Percentiles rank a stretch among this genome's conserved stretches.
These are phyloP conservation scores for Malurus melanocephalus DNA, from an alignment of 2,113 vertebrate species.

Conservation along the genomic window DNA sequence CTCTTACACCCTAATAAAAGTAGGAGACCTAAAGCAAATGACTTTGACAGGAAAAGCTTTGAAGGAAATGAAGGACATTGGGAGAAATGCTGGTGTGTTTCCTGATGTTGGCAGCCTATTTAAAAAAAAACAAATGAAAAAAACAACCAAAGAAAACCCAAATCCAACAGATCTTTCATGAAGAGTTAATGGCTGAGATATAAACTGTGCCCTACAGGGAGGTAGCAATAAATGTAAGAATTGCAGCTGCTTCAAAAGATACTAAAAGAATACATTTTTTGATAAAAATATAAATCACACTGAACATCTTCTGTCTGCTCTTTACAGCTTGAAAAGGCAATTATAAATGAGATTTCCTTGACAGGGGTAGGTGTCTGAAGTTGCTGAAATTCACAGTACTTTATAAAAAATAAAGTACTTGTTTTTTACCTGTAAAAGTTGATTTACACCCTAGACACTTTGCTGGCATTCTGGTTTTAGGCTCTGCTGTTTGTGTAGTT, in stretches of 20 bases:
- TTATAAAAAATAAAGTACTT: neutral
- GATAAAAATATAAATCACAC: neutral
- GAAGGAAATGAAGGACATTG: neutral
- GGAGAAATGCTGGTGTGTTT: neutral
- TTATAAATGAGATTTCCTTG: neutral
- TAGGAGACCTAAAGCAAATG: slow-evolving; percentile 28
- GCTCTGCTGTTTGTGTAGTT: neutral
- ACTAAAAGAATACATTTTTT: accelerated
- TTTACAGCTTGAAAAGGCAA: neutral
- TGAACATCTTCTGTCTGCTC: neutral
- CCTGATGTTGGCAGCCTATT: neutral
- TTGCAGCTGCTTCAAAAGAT: neutral
- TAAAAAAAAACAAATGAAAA: neutral
- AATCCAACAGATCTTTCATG: neutral
- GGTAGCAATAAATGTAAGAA: neutral
- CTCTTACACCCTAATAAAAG: slow-evolving; percentile 23
- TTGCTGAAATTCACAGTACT: neutral
- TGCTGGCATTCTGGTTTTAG: neutral
- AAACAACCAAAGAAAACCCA: neutral
- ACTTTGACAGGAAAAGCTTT: slow-evolving; percentile 11
- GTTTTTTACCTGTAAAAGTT: neutral
- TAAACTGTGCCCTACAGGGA: neutral
- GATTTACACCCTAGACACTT: neutral
- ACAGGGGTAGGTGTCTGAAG: neutral
- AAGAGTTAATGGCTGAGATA: neutral